A percentile compares a stretch with the other conserved stretches of the same genome.
These are phyloP conservation scores for Misgurnus mizolepis DNA, from an alignment of 2,113 vertebrate species.

Conservation along the genomic window DNA sequence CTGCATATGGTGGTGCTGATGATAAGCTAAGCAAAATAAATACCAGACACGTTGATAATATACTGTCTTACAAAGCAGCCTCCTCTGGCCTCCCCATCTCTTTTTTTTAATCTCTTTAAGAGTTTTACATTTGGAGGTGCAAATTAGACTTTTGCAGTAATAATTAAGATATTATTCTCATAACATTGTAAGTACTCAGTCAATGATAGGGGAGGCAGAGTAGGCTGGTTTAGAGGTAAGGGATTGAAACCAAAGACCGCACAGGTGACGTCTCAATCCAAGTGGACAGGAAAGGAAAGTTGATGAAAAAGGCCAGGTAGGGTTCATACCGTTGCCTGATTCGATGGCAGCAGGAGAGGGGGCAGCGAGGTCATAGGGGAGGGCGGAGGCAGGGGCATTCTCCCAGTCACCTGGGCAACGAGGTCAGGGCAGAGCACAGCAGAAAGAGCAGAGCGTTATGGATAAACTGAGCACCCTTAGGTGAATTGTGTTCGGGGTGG, in stretches of 20 bases:
- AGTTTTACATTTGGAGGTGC: not conserved
- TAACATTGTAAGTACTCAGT: not conserved
- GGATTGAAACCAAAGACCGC: conserved; percentile 18
- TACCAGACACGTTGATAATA: not conserved
- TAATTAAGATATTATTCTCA: not conserved
- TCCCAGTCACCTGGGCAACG: conserved; percentile 79
- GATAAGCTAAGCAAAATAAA: conserved; percentile 11
- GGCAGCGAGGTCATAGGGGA: conserved; percentile 78
- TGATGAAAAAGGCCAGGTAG: conserved; percentile 34
- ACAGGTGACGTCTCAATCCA: conserved; percentile 46
- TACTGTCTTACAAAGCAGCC: not conserved
- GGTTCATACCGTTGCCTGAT: conserved; percentile 77
- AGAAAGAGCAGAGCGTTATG: conserved; percentile 71
- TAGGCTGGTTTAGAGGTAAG: conserved; percentile 18
- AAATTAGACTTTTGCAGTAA: not conserved
- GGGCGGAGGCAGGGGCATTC: conserved; percentile 76
- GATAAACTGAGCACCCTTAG: conserved; percentile 2
- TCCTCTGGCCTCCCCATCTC: conserved; percentile 12
- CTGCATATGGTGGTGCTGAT: not conserved
- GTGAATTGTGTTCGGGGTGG: conserved; percentile 37
- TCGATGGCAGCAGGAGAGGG: conserved; percentile 78
- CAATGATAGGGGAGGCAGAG: conserved; percentile 14
- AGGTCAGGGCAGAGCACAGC: conserved; percentile 69
- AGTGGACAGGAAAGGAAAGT: conserved; percentile 12
- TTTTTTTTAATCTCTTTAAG: not conserved